A percentile compares a stretch with the other conserved stretches of the same genome.
Evolutionary conservation across 2,888 invertebrate genomes (phyloP).

Genomic region (Drosophila peninsularis): DNA sequence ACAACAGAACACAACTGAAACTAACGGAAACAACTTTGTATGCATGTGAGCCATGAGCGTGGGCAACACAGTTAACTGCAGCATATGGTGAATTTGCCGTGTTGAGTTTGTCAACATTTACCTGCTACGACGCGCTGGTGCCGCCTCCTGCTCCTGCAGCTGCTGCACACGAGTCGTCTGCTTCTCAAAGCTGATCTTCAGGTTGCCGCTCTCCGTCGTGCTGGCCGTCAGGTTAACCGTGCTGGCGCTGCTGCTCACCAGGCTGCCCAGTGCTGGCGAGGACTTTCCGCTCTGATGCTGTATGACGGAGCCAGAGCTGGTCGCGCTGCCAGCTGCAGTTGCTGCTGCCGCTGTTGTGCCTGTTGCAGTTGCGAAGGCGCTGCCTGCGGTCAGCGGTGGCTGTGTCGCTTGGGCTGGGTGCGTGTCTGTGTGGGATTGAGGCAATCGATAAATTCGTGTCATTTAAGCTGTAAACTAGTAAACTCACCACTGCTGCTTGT

Average conservation of each 20-base stretch:
- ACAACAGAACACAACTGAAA: slow-evolving; percentile 57
- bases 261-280: slow-evolving; percentile 69
- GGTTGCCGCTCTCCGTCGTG: slow-evolving; percentile 85
- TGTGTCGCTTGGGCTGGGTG: slow-evolving; percentile 51
- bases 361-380: slow-evolving; percentile 47
- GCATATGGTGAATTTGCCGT: slow-evolving; percentile 8
- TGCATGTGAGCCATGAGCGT: slow-evolving; percentile 3
- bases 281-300: slow-evolving; percentile 82
- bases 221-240: slow-evolving; percentile 81
- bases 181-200: slow-evolving; percentile 86
- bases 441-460: neutral
- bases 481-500: slow-evolving; percentile 56
- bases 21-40: slow-evolving; percentile 10
- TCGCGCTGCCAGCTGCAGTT: slow-evolving; percentile 15
- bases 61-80: slow-evolving; percentile 17
- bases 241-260: slow-evolving; percentile 58
- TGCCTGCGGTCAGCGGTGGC: slow-evolving; percentile 60
- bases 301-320: slow-evolving; percentile 68
- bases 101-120: slow-evolving; percentile 72
- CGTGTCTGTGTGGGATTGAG: slow-evolving; percentile 35
- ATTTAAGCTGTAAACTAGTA: neutral
- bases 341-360: slow-evolving; percentile 37
- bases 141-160: slow-evolving; percentile 85
- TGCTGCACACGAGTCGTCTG: slow-evolving; percentile 85
- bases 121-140: slow-evolving; percentile 87